Evolutionary conservation across 1,140 invertebrate genomes (phyloP), one percentile per base, ranked within the genome.

Genomic region (Dysdera silvatica): DNA sequence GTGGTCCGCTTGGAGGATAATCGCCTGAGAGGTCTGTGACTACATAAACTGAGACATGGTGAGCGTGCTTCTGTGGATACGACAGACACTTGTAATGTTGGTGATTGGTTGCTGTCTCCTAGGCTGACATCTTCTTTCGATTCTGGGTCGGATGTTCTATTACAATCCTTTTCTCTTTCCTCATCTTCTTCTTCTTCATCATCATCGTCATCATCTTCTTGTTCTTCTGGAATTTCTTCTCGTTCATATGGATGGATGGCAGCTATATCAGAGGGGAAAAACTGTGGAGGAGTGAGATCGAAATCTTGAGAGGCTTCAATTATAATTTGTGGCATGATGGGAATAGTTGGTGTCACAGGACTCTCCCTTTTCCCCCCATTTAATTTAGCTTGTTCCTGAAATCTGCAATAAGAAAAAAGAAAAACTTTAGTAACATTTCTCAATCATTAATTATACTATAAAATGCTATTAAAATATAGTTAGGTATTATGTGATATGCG

Each of bases 261-360:
- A 45, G 40, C 37, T 2, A 32, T 35, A n/a, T 56, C 61, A 8
- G 43, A 52, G 4, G 59, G 8, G 23, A 66, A 62, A 49, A 61
- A 45, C 8, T 53, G 59, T 7, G 65, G 37, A 20, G 45, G 45
- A 4, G 56, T 48, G n/a, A n/a, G 16, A 3, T 51, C 26, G 20
- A 24, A 52, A 18, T 64, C 61, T 35, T 61, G 49, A 1, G 60
- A 61, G 4, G 60, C 49, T 54, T 61, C 61, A 6, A 63, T 63
- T 24, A 63, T 56, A 31, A 63, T 63, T 20, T 63, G 61, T 16
- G 61, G 61, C 45, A 54, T 61, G 14, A n/a, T 45, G 7, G 60
- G 51, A 35, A 52, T 32, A 2, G 47, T n/a, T 18, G 57, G 57
- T 18, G 47, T 23, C 6, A 48, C 40, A 24, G 26, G 18, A 26